Evolutionary conservation across 2,888 invertebrate species (phyloP).

Genomic region (Xestia xanthographa): DNA sequence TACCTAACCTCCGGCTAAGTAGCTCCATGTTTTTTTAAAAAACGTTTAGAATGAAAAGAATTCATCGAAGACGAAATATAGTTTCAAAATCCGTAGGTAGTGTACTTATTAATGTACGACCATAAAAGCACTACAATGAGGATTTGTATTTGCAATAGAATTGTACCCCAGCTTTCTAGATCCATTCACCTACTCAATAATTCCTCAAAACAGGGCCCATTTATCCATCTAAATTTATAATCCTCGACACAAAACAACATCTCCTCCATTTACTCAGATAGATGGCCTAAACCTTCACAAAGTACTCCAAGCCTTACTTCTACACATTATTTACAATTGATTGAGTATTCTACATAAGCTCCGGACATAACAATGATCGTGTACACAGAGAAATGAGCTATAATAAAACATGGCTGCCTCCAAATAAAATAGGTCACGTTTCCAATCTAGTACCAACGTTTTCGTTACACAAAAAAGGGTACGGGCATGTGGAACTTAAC

Average conservation of each 20-base stretch:
- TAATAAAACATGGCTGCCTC: conserved; percentile 59
- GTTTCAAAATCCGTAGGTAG: background rate
- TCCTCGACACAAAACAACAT: conserved; percentile 22
- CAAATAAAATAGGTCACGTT: conserved; percentile 68
- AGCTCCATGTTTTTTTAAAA: background rate
- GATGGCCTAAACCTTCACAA: conserved; percentile 25
- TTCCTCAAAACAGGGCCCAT: conserved; percentile 27
- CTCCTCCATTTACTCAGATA: conserved; percentile 40
- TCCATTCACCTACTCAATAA: conserved; percentile 20
- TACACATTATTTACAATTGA: conserved; percentile 56
- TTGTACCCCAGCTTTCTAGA: background rate
- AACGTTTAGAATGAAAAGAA: background rate
- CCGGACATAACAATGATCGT: conserved; percentile 58
- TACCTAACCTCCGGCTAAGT: background rate
- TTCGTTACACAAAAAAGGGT: conserved; percentile 63
- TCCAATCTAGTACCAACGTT: conserved; percentile 65
- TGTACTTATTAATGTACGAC: background rate
- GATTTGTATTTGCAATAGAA: background rate
- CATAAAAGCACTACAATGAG: background rate
- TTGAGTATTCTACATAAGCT: conserved; percentile 58
- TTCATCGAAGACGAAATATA: background rate
- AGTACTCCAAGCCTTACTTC: conserved; percentile 19
- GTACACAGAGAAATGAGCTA: conserved; percentile 58
- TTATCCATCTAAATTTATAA: conserved; percentile 13
- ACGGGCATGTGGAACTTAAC: conserved; percentile 51